Evolutionary conservation across 2,888 invertebrate genomes (phyloP).

Genomic region (Eristalis tenax): DNA sequence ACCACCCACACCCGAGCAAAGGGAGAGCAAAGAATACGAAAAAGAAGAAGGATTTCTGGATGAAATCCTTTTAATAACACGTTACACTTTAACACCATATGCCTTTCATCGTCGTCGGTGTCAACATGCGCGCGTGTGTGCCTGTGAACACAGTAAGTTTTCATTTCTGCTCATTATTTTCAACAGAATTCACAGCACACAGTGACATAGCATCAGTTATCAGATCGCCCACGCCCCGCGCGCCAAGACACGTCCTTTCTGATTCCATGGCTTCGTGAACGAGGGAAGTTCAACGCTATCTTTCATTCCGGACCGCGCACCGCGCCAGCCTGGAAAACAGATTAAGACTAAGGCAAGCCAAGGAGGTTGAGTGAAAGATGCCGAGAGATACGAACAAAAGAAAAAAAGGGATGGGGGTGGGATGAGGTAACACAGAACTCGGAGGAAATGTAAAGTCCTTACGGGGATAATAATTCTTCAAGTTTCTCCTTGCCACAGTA

Average conservation of each 20-base stretch:
- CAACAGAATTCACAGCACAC: not conserved
- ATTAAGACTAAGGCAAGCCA: slow-evolving; percentile 11
- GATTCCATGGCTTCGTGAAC: slow-evolving; percentile 15
- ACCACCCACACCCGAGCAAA: not conserved
- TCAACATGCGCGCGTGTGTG: not conserved
- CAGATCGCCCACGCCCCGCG: not conserved
- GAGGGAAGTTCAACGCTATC: slow-evolving; percentile 24
- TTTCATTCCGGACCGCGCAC: not conserved
- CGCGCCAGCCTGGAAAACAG: not conserved
- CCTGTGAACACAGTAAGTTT: not conserved
- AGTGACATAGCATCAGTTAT: not conserved
- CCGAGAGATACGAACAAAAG: not conserved
- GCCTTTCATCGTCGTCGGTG: not conserved
- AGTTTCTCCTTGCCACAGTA: slow-evolving; percentile 66
- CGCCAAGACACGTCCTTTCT: not conserved
- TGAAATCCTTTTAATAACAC: slow-evolving; percentile 62
- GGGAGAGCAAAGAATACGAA: not conserved
- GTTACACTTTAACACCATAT: slow-evolving; percentile 54
- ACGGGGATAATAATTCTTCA: slow-evolving; percentile 66
- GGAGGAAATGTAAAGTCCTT: slow-evolving; percentile 42
- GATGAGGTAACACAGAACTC: not conserved
- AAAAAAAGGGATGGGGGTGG: not conserved
- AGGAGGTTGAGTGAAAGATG: slow-evolving; percentile 1
- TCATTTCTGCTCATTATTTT: not conserved
- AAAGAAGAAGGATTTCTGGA: not conserved